Percentiles rank a stretch among this genome's conserved stretches.
Conservation (phyloP, 2,113 vertebrate species). For the Porphyrio hochstetteri region DNA sequence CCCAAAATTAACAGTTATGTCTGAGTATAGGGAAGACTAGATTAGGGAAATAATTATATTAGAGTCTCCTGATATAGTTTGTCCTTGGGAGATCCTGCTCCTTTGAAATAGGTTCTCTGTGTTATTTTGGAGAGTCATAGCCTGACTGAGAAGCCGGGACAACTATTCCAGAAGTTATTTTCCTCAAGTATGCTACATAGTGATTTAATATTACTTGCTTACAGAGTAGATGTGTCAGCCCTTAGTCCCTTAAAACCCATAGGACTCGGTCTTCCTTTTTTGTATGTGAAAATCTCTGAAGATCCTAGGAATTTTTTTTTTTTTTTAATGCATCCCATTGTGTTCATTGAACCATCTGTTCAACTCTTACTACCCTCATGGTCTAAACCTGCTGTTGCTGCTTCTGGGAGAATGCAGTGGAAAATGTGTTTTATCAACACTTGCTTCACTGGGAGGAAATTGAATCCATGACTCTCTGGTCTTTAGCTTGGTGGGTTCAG, state of each 20-base stretch:
- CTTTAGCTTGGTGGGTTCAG: conserved; percentile 18
- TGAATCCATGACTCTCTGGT: background rate
- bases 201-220: background rate
- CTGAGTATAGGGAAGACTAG: background rate
- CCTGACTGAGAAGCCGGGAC: background rate
- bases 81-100: background rate
- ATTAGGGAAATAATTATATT: background rate
- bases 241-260: background rate
- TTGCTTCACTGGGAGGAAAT: background rate
- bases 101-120: background rate
- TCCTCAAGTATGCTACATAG: background rate
- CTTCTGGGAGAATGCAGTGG: background rate
- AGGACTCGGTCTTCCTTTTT: background rate
- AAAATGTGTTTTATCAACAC: background rate
- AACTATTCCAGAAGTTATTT: background rate
- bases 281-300: background rate
- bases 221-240: background rate
- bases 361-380: background rate
- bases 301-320: background rate
- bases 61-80: background rate
- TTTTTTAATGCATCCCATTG: background rate
- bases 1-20: background rate
- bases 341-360: background rate
- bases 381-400: background rate
- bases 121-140: background rate